Evolutionary conservation across 2,888 invertebrate species (phyloP), one percentile per base, ranked within the genome.

Genomic region (Tiphia femorata): DNA sequence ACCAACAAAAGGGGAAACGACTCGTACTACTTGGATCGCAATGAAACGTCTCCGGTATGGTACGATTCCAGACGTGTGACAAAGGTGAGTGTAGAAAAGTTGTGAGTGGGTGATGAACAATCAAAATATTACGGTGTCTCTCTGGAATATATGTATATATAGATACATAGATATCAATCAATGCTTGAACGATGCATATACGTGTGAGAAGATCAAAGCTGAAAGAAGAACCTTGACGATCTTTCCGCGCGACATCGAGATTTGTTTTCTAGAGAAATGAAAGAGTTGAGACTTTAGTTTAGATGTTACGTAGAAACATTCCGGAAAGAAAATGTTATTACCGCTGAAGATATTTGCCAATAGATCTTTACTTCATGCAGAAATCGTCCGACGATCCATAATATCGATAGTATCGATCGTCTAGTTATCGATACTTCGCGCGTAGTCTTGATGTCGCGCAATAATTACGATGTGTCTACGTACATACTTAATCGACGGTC

Each of bases 151-250:
- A 49, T 27, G 12, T 58, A 58, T 25, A 25, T 16, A 25, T 43
- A 43, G 12, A 43, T 43, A 43, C 3, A 17, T 29, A 33, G 4
- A 41, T 23, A 16, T 17, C 23, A 30, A 30, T 61, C 57, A 62
- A 70, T 67, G 61, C 62, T n/a, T 62, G 70, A 49, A 67, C 64
- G 67, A 70, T 67, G 70, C 70, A 58, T 50, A 67, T 60, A 67
- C 64, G 57, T 65, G 70, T 60, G 64, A 61, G 56, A 65, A 61
- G 64, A 67, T 49, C 43, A 59, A 70, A 66, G 59, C 53, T 62
- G 38, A 38, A 67, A 47, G 49, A 58, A 51, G 56, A 48, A 47
- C 21, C n/a, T 49, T 54, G 33, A 55, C 46, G 62, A 50, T 58
- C 42, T 56, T 51, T 48, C 53, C 53, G 56, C 54, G 68, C 58